phyloP scores from a whole-genome alignment of 2,888 invertebrate genomes.

The Zaprionus obscuricornis region DNA sequence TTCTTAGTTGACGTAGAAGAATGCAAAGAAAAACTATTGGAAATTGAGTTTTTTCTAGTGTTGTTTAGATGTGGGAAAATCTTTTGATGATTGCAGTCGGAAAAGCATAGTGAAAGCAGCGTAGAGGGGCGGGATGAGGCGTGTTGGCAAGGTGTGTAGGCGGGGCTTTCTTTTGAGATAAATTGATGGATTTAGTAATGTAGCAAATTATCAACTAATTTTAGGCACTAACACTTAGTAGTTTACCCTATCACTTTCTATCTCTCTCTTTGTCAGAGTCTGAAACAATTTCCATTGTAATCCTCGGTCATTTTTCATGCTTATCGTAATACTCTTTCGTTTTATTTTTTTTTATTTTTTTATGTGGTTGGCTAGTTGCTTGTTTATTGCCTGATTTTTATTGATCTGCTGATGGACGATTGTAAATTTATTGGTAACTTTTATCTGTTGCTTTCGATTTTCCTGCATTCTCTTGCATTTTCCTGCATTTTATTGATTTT shows the following conservation, averaged over 20 bases:
- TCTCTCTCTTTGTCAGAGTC: too few relatives aligned
- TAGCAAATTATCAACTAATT: conserved; percentile 51
- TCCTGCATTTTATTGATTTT: conserved; percentile 44
- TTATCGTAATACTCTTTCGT: neutral
- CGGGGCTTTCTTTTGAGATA: conserved; percentile 30
- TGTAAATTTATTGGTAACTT: conserved; percentile 54
- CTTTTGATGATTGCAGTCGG: conserved; percentile 44
- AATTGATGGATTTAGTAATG: conserved; percentile 54
- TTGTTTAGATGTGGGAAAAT: conserved; percentile 63
- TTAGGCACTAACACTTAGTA: conserved; percentile 4
- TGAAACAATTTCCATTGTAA: neutral
- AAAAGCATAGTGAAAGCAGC: too few relatives aligned
- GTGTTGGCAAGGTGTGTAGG: too few relatives aligned
- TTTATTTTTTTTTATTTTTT: neutral
- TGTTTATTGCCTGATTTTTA: conserved; percentile 51
- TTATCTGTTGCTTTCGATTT: conserved; percentile 44
- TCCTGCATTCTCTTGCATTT: conserved; percentile 6
- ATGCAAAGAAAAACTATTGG: conserved; percentile 28
- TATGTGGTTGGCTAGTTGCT: conserved; percentile 28
- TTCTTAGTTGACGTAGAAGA: conserved; percentile 14
- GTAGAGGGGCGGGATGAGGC: too few relatives aligned
- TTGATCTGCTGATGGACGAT: conserved; percentile 20
- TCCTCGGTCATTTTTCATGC: neutral
- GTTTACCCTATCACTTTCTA: conserved; percentile 1
- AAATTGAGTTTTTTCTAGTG: conserved; percentile 47